Evolutionary conservation across 2,797 vertebrate species (phyloP).

Genomic region (Apodemus agrarius): DNA sequence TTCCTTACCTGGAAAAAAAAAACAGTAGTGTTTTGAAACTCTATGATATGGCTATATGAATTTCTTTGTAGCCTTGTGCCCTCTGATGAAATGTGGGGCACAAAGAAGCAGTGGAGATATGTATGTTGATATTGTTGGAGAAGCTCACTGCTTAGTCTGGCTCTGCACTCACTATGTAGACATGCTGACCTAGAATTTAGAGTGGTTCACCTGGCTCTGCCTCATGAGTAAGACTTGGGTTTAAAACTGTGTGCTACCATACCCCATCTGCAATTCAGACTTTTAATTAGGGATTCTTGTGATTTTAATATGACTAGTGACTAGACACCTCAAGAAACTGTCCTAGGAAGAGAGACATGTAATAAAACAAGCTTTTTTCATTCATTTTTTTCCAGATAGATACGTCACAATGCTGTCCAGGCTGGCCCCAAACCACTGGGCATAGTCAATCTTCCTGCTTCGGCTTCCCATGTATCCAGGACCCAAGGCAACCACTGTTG

Average conservation of each 20-base stretch:
- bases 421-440: not conserved
- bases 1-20: not conserved
- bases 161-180: not conserved
- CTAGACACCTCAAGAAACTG: not conserved
- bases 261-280: not conserved
- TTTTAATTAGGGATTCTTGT: not conserved
- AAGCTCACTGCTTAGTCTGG: not conserved
- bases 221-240: not conserved
- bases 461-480: not conserved
- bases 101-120: not conserved
- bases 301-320: not conserved
- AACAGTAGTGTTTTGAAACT: not conserved
- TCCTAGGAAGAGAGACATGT: not conserved
- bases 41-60: not conserved
- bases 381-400: not conserved
- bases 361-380: not conserved
- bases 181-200: not conserved
- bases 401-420: not conserved
- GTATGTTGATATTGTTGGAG: not conserved
- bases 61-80: not conserved
- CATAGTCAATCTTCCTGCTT: not conserved
- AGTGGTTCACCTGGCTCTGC: not conserved
- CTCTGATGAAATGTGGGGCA: not conserved
- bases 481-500: not conserved
- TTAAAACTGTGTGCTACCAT: not conserved